Evolutionary conservation across 2,888 invertebrate species (phyloP).

Genomic region (Drosophila neonasuta): DNA sequence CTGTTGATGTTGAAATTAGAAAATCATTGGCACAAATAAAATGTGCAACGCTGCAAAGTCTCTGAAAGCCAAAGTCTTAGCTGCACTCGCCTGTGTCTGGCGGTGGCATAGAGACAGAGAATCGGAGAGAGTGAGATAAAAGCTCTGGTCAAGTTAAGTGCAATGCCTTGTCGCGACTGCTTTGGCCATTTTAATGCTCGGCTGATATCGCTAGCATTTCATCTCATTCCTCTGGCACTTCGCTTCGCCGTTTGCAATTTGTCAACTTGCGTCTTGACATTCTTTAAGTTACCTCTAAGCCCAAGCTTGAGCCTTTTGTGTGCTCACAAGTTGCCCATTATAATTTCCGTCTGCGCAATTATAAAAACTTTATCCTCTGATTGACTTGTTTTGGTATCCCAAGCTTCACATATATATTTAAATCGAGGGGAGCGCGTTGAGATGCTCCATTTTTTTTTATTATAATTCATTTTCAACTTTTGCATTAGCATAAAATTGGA

Average conservation of each 20-base stretch:
- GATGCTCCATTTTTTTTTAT: slow-evolving; percentile 21
- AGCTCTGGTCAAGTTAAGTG: slow-evolving; percentile 69
- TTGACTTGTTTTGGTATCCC: slow-evolving; percentile 29
- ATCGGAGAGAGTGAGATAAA: background rate
- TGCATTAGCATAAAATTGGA: slow-evolving; percentile 58
- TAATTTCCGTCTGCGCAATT: slow-evolving; percentile 49
- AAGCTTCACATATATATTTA: background rate
- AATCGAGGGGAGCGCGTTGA: background rate
- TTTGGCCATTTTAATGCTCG: slow-evolving; percentile 62
- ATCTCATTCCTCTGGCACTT: background rate
- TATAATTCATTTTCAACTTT: slow-evolving; percentile 40
- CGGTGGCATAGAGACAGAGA: slow-evolving; percentile 29
- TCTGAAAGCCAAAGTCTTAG: slow-evolving; percentile 42
- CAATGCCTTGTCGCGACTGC: slow-evolving; percentile 65
- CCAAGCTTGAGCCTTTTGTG: slow-evolving; percentile 20
- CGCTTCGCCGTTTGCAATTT: slow-evolving; percentile 47
- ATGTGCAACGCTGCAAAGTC: slow-evolving; percentile 45
- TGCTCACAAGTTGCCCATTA: slow-evolving; percentile 41
- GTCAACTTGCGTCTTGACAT: slow-evolving; percentile 53
- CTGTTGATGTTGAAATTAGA: slow-evolving; percentile 58
- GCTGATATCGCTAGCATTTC: slow-evolving; percentile 22
- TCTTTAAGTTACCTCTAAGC: slow-evolving; percentile 63
- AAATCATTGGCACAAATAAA: slow-evolving; percentile 74
- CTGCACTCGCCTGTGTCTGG: slow-evolving; percentile 45
- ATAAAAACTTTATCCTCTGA: slow-evolving; percentile 30